Evolutionary conservation across 2,797 vertebrate species (phyloP).

Genomic region (Platyrinchus mystaceus): DNA sequence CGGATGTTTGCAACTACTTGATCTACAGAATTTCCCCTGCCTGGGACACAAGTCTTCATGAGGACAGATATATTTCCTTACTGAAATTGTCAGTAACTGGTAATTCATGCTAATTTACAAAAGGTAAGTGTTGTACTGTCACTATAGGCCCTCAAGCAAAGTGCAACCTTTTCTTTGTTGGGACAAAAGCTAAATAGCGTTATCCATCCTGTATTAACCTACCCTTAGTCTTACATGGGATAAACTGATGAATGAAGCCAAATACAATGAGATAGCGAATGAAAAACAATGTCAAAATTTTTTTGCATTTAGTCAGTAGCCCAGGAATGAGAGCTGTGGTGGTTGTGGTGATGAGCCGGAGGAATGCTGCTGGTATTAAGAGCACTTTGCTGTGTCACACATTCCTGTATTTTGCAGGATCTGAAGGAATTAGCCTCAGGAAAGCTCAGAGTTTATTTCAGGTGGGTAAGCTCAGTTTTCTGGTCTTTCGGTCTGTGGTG

Average conservation of each 20-base stretch:
- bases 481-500: neutral
- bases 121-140: neutral
- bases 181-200: neutral
- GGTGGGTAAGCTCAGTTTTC: slow-evolving; percentile 50
- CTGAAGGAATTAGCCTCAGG: slow-evolving; percentile 58
- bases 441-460: slow-evolving; percentile 57
- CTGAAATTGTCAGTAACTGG: neutral
- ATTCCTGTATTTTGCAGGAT: slow-evolving; percentile 43
- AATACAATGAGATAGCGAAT: neutral
- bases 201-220: neutral
- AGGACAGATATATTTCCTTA: neutral
- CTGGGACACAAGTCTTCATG: neutral
- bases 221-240: neutral
- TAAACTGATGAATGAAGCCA: neutral
- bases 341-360: slow-evolving; percentile 11
- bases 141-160: neutral
- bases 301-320: slow-evolving; percentile 27
- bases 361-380: slow-evolving; percentile 54
- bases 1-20: neutral
- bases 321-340: slow-evolving; percentile 36
- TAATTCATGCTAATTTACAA: neutral
- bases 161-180: neutral
- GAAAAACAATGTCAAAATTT: slow-evolving; percentile 34
- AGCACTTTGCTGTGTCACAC: slow-evolving; percentile 58
- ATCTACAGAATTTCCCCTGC: neutral